These are phyloP conservation scores for Astatoreochromis straeleni DNA, from an alignment of 2,113 vertebrate species.

Conservation along the genomic window DNA sequence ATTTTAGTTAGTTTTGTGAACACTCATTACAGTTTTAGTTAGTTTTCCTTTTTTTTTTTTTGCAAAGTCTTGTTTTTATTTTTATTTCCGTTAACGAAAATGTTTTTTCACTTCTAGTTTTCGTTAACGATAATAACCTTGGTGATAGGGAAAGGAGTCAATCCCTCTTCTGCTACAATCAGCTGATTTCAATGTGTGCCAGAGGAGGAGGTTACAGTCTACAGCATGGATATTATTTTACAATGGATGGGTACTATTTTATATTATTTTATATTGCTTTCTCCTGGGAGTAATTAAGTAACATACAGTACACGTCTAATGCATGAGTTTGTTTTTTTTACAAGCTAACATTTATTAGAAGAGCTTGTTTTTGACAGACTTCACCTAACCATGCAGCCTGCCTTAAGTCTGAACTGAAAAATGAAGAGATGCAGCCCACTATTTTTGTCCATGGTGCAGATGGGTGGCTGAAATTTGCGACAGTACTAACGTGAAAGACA, in stretches of 20 bases:
- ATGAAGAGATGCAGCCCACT: background rate
- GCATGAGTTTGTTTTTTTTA: background rate
- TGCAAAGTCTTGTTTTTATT: background rate
- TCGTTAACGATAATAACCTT: accelerated
- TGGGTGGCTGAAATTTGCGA: background rate
- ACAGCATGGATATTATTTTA: background rate
- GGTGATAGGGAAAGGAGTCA: background rate
- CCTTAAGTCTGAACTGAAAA: background rate
- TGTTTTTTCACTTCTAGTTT: background rate
- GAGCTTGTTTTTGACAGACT: background rate
- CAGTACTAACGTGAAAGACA: background rate
- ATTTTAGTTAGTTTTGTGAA: background rate
- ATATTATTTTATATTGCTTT: background rate
- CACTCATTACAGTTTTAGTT: background rate
- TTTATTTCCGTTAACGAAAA: background rate
- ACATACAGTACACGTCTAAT: background rate
- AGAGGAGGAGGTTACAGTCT: background rate
- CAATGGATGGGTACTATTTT: background rate
- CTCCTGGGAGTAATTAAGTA: background rate
- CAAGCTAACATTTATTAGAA: background rate
- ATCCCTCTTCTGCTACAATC: background rate
- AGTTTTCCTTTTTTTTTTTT: background rate
- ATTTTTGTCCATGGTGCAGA: background rate
- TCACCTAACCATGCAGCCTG: background rate
- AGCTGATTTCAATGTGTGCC: background rate